A percentile compares a stretch with the other conserved stretches of the same genome.
Conservation (phyloP, 2,888 invertebrate species). For the Carcina quercana region DNA sequence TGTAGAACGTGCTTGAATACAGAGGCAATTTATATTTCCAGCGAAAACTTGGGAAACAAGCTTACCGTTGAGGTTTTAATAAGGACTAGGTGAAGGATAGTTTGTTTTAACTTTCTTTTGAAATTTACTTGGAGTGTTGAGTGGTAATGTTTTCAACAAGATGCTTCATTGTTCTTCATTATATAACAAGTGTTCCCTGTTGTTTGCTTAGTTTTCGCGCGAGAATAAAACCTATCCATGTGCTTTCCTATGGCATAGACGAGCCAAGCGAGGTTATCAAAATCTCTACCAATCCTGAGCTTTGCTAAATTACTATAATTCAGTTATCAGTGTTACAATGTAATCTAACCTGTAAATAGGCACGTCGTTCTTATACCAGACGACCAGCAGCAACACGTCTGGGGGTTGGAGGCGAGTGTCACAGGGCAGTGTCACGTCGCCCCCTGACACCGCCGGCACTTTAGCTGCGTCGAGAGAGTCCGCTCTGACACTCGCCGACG, state of each 20-base stretch:
- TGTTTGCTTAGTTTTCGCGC: too few relatives aligned
- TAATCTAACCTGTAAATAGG: constrained; percentile 90
- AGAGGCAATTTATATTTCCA: constrained; percentile 37
- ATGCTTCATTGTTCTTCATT: too few relatives aligned
- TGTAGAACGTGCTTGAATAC: constrained; percentile 31
- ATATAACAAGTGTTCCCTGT: too few relatives aligned
- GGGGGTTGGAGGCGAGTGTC: constrained; percentile 85
- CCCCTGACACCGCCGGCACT: constrained; percentile 83
- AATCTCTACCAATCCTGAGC: too few relatives aligned
- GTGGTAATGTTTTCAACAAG: too few relatives aligned
- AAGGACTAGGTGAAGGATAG: constrained; percentile 17
- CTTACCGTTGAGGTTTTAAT: constrained; percentile 30
- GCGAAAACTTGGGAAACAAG: constrained; percentile 26
- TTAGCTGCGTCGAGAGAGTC: constrained; percentile 75
- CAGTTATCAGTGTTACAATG: too few relatives aligned
- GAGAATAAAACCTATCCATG: too few relatives aligned
- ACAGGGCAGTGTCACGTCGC: constrained; percentile 88
- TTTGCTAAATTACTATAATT: too few relatives aligned
- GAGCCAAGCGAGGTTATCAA: too few relatives aligned
- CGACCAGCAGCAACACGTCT: constrained; percentile 88
- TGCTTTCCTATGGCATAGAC: too few relatives aligned
- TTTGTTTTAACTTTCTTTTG: not conserved
- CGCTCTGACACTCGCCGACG: constrained; percentile 38
- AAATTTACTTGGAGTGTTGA: too few relatives aligned
- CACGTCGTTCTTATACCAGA: constrained; percentile 93